Base-by-base conservation (phyloP, 2,888 invertebrate species). In the Aphodius granarius region DNA sequence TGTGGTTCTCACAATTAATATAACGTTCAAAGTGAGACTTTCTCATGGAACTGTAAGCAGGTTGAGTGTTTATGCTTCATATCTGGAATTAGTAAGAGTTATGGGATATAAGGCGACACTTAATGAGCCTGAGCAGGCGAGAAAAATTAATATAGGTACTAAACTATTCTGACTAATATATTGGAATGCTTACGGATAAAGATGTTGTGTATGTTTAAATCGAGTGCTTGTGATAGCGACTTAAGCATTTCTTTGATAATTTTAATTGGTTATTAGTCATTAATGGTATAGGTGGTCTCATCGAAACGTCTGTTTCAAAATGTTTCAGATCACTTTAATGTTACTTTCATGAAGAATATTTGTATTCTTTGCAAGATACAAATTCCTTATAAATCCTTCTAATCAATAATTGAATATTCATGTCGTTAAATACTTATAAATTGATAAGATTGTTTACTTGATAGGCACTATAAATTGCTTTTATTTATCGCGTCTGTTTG, bases 1-100 rank as follows among this genome's bases (percentile, higher is more conserved):
- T 3, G 20, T 20, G 21, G 68, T 68, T 68, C 68, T 21, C 68
- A 68, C 68, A 68, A 68, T 68, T 68, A 68, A 68, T 68, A 20
- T 68, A 68, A 68, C 43, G 43, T 43, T 43, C 43, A 43, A 43
- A 43, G 2, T 0, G 43, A 43, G 43, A 43, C 43, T 43, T 43
- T 43, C 43, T 43, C 43, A 43, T 43, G 43, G 43, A 6, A 43
- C 9, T 43, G 43, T 43, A 13, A 43, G 43, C 43, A 13, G 13
- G 43, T 43, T 43, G 13, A 13, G 43, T 43, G 43, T 43, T 43
- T 43, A 43, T 43, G 43, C 43, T 43, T 43, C 43, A 43, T 43
- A 43, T 43, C 43, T 43, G 43, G 43, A 43, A 43, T 43, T 43
- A 43, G 43, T 43, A 6, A 43, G 43, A 43, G 2, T 43, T 43